These are phyloP conservation scores for Nyctibius bracteatus DNA, from an alignment of 2,113 vertebrate species.

Conservation along the genomic window DNA sequence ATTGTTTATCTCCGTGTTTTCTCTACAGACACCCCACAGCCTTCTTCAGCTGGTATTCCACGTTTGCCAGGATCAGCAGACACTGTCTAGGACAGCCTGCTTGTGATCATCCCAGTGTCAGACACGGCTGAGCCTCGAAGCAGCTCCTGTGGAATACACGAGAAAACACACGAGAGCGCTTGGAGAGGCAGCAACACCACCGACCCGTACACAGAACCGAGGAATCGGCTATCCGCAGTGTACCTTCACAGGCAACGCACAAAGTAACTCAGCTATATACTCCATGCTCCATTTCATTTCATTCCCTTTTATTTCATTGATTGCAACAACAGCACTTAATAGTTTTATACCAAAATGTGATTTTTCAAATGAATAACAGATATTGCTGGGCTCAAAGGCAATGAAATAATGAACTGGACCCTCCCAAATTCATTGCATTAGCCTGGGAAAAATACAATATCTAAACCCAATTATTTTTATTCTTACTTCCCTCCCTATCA, in stretches of 20 bases:
- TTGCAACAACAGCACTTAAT: neutral
- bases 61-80: neutral
- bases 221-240: fast-evolving
- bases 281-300: neutral
- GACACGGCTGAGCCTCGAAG: neutral
- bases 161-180: neutral
- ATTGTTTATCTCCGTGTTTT: neutral
- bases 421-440: neutral
- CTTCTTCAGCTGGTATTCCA: neutral
- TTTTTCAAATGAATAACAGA: neutral
- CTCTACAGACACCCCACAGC: neutral
- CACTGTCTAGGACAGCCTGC: neutral
- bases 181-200: neutral
- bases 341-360: neutral
- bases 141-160: neutral
- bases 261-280: neutral
- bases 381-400: neutral
- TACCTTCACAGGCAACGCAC: neutral
- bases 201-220: neutral
- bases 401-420: neutral
- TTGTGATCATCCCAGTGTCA: fast-evolving
- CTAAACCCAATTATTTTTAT: neutral
- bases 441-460: neutral
- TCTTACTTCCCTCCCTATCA: neutral
- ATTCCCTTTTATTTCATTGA: neutral